phyloP scores from a whole-genome alignment of 2,113 vertebrate species.

The Tyrannus savana region DNA sequence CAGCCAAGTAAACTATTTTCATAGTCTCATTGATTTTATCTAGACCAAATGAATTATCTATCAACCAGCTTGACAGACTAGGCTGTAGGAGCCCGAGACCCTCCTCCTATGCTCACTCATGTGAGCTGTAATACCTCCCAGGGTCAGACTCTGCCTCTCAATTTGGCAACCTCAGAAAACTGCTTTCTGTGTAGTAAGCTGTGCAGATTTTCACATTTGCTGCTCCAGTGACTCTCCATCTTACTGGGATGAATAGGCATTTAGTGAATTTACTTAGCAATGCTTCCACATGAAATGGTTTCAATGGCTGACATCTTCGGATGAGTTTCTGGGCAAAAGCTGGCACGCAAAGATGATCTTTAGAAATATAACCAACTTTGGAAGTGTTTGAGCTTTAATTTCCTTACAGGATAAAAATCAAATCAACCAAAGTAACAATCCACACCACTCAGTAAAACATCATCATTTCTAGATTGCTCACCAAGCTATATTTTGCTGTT shows the following conservation, averaged over 20 bases:
- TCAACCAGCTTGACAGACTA: neutral
- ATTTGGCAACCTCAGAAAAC: conserved; percentile 66
- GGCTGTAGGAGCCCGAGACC: neutral
- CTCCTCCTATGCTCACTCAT: conserved; percentile 4
- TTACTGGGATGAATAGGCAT: conserved; percentile 76
- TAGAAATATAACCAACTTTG: conserved; percentile 45
- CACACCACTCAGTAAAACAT: neutral
- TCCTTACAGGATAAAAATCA: conserved; percentile 39
- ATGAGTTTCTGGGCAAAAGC: conserved; percentile 56
- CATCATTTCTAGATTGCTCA: neutral
- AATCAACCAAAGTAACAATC: neutral
- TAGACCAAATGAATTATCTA: conserved; percentile 10
- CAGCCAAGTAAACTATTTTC: neutral
- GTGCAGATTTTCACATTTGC: conserved; percentile 79
- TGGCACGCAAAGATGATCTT: conserved; percentile 44
- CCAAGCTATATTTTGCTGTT: neutral
- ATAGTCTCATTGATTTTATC: conserved; percentile 12
- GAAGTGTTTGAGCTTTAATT: conserved; percentile 6
- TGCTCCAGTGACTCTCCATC: conserved; percentile 69
- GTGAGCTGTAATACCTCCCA: conserved; percentile 11
- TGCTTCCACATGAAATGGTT: conserved; percentile 81
- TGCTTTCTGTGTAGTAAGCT: conserved; percentile 57
- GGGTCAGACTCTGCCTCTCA: conserved; percentile 59
- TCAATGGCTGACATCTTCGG: conserved; percentile 73
- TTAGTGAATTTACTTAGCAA: conserved; percentile 81